Base-by-base conservation (phyloP, 2,888 invertebrate genomes). In the Ramazzottius varieornatus region DNA sequence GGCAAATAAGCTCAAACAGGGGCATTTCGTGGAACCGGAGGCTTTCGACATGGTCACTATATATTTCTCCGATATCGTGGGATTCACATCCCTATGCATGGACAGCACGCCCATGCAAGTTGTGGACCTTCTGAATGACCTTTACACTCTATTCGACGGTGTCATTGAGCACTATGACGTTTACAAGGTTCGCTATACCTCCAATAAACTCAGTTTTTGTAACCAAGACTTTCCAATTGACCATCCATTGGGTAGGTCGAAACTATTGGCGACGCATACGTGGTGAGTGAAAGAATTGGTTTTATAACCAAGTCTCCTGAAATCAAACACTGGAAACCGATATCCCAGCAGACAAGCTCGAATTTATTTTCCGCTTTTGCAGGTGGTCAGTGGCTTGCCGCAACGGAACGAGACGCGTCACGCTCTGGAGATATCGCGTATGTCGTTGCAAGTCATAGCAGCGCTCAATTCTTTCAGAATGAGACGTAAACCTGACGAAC, bases 1-100 rank as follows among this genome's bases (percentile, higher is more conserved):
- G 54, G 54, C 54, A 54, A 54, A 54, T 29, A 54, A 54, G 24
- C 54, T 54, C 13, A 54, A 54, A 29, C 54, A 54, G 54, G 54
- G 54, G 24, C 29, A 16, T 4, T 54, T n/a, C 54, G 54, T 54
- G 54, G 54, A 54, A 29, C 54, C 54, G 29, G 54, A 54, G 29
- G 29, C 54, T 24, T 54, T 54, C 54, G n/a, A 16, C 4, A 54
- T 29, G 13, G 54, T 54, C 4, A 54, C 54, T 4, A 54, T 54
- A 24, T 54, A 54, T 40, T 54, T 54, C 29, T 16, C 16, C 29
- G 54, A 54, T 29, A 54, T 54, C 20, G 54, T 54, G 13, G 54
- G 54, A 13, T 54, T 54, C 24, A 54, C 54, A 13, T 16, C 54
- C 4, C 29, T 54, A 29, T 54, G 16, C n/a, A 24, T 24, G 4